Percentiles rank a stretch among this genome's conserved stretches.
Conservation (phyloP, 1,140 invertebrate genomes). For the Cydia amplana region DNA sequence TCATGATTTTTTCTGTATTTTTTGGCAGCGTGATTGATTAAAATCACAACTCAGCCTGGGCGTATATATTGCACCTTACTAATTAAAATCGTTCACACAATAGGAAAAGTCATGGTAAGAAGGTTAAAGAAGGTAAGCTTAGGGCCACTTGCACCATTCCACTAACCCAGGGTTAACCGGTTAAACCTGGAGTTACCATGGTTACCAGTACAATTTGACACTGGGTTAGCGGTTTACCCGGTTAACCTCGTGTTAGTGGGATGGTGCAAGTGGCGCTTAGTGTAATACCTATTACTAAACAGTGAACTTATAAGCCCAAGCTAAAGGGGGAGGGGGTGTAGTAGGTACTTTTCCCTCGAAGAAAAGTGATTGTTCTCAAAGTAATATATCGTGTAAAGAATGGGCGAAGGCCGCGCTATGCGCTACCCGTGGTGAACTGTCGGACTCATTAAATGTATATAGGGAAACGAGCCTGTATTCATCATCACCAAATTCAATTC, state of each 20-base stretch:
- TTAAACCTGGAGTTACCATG: too few species aligned
- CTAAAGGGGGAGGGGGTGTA: background rate
- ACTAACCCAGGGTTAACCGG: too few species aligned
- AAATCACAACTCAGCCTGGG: too few species aligned
- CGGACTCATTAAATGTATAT: background rate
- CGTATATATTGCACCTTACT: background rate
- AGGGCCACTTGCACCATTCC: too few species aligned
- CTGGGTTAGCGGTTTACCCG: too few species aligned
- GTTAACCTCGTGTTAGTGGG: too few species aligned
- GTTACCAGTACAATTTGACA: too few species aligned
- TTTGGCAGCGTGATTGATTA: too few species aligned
- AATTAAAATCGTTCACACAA: too few species aligned
- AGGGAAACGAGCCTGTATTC: background rate
- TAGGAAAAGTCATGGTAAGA: too few species aligned
- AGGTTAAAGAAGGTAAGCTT: too few species aligned
- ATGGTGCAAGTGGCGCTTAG: background rate
- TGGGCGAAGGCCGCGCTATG: background rate
- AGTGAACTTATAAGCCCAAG: background rate
- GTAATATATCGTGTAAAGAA: conserved; percentile 32
- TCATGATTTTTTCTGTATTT: too few species aligned
- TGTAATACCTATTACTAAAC: background rate
- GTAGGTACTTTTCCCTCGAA: conserved; percentile 3
- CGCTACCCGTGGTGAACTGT: background rate
- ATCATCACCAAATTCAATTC: background rate
- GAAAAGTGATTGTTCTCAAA: conserved; percentile 14